Base-by-base conservation (phyloP, 2,888 invertebrate species). In the Emmelina monodactyla region DNA sequence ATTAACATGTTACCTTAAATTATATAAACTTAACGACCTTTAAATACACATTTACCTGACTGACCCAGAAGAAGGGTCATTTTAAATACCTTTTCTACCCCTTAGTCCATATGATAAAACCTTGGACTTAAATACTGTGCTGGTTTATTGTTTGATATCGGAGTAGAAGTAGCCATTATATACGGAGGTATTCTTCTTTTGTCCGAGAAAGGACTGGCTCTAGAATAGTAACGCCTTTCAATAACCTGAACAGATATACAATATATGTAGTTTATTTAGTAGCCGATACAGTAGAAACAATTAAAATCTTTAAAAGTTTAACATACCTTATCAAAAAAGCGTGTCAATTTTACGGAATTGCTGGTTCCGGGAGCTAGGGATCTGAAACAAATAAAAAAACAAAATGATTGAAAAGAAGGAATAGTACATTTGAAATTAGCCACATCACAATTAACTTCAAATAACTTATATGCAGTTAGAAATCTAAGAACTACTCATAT, bases 361-460 rank as follows among this genome's bases (percentile, higher is more conserved):
- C 94, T 93, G 2, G 94, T 92, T 1, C 97, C 97, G 3, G 97
- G 93, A n/a, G 94, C 92, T 40, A 97, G 71, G 44, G 92, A 92
- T 45, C 92, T 88, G 41, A 60, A 79, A 70, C 35, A 34, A 38
- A 40, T 46, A 22, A 40, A 11, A 32, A 22, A 14, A 37, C 9
- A 19, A n/a, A n/a, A n/a, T n/a, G n/a, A n/a, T n/a, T n/a, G n/a
- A n/a, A n/a, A n/a, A n/a, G n/a, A n/a, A n/a, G n/a, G n/a, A n/a
- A n/a, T n/a, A n/a, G n/a, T n/a, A n/a, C n/a, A n/a, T n/a, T n/a
- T n/a, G n/a, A n/a, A n/a, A n/a, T n/a, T n/a, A n/a, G n/a, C n/a
- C n/a, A n/a, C n/a, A n/a, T n/a, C n/a, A n/a, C n/a, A n/a, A n/a
- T n/a, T n/a, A n/a, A n/a, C n/a, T n/a, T n/a, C n/a, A n/a, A n/a